Percentiles rank a stretch among this genome's conserved stretches.
These are phyloP conservation scores for Bugula neritina DNA, from an alignment of 2,888 invertebrate species.

Conservation along the genomic window DNA sequence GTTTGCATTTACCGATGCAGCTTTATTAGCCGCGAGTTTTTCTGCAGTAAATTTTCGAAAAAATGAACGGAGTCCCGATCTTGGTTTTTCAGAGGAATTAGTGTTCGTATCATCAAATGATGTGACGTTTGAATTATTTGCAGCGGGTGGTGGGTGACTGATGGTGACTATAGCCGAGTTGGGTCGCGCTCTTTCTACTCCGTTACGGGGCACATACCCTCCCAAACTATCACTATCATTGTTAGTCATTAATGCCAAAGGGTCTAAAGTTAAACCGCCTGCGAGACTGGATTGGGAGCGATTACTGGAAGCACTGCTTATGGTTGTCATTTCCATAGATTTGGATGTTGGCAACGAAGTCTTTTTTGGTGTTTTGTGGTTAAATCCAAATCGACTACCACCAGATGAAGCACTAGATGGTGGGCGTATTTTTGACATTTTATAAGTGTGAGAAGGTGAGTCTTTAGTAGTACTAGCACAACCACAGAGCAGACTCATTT, in stretches of 20 bases:
- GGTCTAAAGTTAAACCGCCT: conserved; percentile 14
- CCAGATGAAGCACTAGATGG: not conserved
- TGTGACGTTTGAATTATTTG: not conserved
- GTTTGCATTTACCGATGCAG: not conserved
- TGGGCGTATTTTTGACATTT: conserved; percentile 5
- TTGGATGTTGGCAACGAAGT: not conserved
- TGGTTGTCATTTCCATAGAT: not conserved
- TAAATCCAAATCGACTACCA: conserved; percentile 8
- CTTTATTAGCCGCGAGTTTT: not conserved
- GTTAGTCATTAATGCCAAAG: not conserved
- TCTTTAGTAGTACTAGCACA: not conserved
- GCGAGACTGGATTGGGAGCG: not conserved
- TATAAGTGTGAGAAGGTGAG: not conserved
- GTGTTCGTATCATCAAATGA: not conserved
- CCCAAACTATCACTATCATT: not conserved
- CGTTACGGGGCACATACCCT: conserved; percentile 1
- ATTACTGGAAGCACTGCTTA: not conserved
- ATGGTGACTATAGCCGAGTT: not conserved
- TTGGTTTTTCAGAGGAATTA: not conserved
- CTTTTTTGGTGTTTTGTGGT: not conserved
- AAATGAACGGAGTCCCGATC: not conserved
- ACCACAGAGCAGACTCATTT: conserved; percentile 6
- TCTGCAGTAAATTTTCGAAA: not conserved
- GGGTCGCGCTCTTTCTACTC: not conserved
- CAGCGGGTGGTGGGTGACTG: not conserved